Base-by-base conservation (phyloP, 30 jellyfish, hydroid and myxozoan genomes). In the Turritopsis rubra region DNA sequence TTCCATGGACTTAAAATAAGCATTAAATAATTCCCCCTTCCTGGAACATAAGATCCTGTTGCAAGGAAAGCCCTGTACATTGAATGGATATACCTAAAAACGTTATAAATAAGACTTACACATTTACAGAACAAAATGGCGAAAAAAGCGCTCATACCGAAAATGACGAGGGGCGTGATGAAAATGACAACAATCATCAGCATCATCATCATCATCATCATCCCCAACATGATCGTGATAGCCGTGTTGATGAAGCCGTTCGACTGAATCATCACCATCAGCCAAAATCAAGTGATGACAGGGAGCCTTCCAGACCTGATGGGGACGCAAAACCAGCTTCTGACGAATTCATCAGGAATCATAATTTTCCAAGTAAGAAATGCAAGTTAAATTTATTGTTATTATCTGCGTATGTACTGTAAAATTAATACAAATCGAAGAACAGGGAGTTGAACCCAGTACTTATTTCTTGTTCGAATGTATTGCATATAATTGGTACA, bases 111-210 rank as follows among this genome's bases (percentile, higher is more conserved):
- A 41, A 41, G n/a, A n/a, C n/a, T n/a, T n/a, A n/a, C n/a, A n/a
- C n/a, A 41, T 41, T 68, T 68, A 68, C 77, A 68, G 77, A 74
- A 41, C 54, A 74, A 74, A 41, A 30, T 29, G 82, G 41, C 13
- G 82, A 24, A 0, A 18, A 26, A 74, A 71, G 9, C 9, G 28
- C 18, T 26, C 65, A 74, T 26, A 1, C 28, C 76, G 82, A 74
- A 24, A 18, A 18, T n/a, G 72, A 74, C 73, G 71, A 72, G 24
- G 80, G 0, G 21, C 21, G 18, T 0, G 82, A 74, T n/a, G 82
- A 18, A 7, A 71, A 74, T 7, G 82, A 29, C 7, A 29, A 74
- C 65, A 41, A 74, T 29, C 26, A 74, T 13, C 54, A 74, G 19
- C 72, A 74, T 71, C 19, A 24, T 74, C 5, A 74, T 13, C 71